phyloP scores from a whole-genome alignment of 2,888 invertebrate genomes.

The Cartodere bifasciata region DNA sequence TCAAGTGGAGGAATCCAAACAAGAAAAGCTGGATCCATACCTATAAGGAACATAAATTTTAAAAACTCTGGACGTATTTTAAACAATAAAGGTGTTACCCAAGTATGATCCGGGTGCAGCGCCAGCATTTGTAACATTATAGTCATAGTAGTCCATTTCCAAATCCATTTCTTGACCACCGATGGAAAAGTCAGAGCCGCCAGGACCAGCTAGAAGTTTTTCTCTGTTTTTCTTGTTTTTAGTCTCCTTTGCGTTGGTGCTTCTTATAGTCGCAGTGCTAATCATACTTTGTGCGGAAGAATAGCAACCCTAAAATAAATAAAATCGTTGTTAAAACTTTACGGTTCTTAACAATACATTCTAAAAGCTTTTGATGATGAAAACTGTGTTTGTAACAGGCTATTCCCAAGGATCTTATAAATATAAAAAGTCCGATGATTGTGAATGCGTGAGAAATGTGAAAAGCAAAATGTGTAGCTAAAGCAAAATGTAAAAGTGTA shows the following conservation, averaged over 20 bases:
- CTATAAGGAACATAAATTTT: too few relatives aligned
- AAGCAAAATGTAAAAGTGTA: too few relatives aligned
- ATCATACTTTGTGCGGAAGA: constrained; percentile 57
- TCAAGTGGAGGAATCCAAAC: constrained; percentile 79
- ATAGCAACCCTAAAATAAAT: constrained; percentile 50
- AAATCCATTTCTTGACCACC: constrained; percentile 60
- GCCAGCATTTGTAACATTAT: constrained; percentile 72
- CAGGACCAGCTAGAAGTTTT: constrained; percentile 46
- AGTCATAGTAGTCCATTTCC: constrained; percentile 80
- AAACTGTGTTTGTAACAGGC: constrained; percentile 7
- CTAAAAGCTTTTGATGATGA: too few relatives aligned
- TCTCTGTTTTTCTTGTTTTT: constrained; percentile 70
- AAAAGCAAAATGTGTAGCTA: too few relatives aligned
- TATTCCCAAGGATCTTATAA: too few relatives aligned
- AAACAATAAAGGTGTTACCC: too few relatives aligned
- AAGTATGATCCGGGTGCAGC: constrained; percentile 77
- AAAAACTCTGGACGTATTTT: too few relatives aligned
- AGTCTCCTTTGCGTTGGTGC: constrained; percentile 56
- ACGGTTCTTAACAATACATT: too few relatives aligned
- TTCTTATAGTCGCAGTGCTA: constrained; percentile 50
- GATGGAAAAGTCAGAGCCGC: constrained; percentile 65
- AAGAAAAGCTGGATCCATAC: constrained; percentile 79
- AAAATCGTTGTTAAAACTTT: constrained; percentile 9
- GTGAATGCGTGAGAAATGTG: too few relatives aligned
- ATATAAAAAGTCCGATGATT: too few relatives aligned